A percentile compares a stretch with the other conserved stretches of the same genome.
Conservation (phyloP, 2,113 vertebrate species). For the Hippocampus zosterae region DNA sequence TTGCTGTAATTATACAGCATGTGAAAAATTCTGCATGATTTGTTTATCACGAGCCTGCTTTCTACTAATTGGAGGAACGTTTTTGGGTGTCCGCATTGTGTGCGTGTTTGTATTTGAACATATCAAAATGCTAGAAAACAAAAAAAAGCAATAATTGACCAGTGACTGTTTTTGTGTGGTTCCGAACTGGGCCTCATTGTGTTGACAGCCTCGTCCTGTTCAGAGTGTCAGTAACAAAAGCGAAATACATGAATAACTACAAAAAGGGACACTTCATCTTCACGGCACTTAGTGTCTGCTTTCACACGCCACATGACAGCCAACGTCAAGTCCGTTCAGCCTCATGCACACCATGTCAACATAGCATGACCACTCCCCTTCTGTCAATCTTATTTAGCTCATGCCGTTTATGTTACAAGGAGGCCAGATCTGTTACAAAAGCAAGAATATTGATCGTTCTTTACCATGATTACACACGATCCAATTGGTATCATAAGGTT, state of each 20-base stretch:
- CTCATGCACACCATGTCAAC: neutral
- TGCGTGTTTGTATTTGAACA: neutral
- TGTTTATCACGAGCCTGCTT: too few relatives aligned
- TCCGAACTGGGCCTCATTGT: conserved; percentile 37
- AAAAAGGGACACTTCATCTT: conserved; percentile 31
- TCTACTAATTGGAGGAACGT: neutral
- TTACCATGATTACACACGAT: neutral
- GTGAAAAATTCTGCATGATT: neutral
- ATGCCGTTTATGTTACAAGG: neutral
- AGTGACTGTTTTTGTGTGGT: conserved; percentile 16
- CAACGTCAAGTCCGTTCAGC: neutral
- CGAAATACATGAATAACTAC: conserved; percentile 19
- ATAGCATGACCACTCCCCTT: neutral
- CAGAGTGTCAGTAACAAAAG: conserved; percentile 19
- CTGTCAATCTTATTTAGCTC: neutral
- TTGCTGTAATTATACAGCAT: too few relatives aligned
- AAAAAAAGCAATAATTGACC: conserved; percentile 31
- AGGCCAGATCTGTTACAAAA: neutral
- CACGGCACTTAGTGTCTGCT: conserved; percentile 12
- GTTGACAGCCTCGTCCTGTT: conserved; percentile 17
- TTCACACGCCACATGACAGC: neutral
- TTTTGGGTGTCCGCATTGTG: neutral
- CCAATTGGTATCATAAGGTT: neutral
- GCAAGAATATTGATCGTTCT: too few relatives aligned
- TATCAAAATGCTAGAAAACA: conserved; percentile 2